phyloP scores from a whole-genome alignment of 2,888 invertebrate genomes.

The Trichopoda pennipes region DNA sequence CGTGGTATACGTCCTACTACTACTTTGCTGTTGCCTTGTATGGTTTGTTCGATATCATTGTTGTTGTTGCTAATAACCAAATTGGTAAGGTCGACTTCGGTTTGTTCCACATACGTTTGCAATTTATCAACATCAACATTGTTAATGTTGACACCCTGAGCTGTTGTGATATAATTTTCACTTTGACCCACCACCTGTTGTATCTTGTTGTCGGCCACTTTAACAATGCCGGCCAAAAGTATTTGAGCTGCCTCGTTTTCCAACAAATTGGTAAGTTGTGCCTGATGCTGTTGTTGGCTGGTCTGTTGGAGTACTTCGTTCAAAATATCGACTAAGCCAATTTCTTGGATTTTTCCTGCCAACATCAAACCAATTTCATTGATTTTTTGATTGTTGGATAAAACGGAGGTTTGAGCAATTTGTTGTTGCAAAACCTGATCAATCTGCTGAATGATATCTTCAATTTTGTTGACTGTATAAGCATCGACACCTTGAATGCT shows the following conservation, averaged over 20 bases:
- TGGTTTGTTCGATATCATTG: neutral
- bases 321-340: constrained; percentile 71
- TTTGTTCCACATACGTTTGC: constrained; percentile 85
- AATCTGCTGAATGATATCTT: constrained; percentile 84
- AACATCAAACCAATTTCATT: constrained; percentile 72
- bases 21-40: constrained; percentile 11
- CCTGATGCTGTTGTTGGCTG: constrained; percentile 30
- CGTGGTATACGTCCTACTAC: constrained; percentile 80
- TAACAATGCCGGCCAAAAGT: constrained; percentile 73
- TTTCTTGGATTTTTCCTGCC: constrained; percentile 61
- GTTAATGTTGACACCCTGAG: constrained; percentile 80
- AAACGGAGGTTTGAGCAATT: constrained; percentile 6
- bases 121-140: constrained; percentile 85
- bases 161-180: constrained; percentile 14
- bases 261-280: constrained; percentile 33
- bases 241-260: constrained; percentile 64
- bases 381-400: constrained; percentile 82
- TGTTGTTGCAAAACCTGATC: constrained; percentile 61
- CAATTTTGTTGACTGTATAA: constrained; percentile 72
- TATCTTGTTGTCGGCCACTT: constrained; percentile 84
- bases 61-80: constrained; percentile 48
- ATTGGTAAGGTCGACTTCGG: constrained; percentile 82
- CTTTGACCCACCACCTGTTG: constrained; percentile 78
- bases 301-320: constrained; percentile 68
- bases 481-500: neutral